phyloP scores from a whole-genome alignment of 2,797 vertebrate species.

The Rhincodon typus region DNA sequence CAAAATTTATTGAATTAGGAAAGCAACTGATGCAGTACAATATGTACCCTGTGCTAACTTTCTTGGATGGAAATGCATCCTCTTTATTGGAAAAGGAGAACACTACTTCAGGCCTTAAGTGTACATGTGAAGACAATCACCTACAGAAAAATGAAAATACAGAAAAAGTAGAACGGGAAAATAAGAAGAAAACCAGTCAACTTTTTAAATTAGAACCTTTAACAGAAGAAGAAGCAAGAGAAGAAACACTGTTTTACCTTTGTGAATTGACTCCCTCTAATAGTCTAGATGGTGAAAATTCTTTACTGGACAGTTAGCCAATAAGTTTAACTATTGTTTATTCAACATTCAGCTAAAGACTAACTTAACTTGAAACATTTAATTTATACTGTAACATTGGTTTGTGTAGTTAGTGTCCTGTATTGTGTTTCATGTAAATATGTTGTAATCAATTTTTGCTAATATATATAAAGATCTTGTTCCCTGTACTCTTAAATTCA shows the following conservation, averaged over 20 bases:
- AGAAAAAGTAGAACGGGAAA: slow-evolving; percentile 69
- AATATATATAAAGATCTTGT: slow-evolving; percentile 17
- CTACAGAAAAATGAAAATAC: slow-evolving; percentile 65
- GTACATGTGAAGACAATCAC: slow-evolving; percentile 49
- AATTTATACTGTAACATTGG: slow-evolving; percentile 34
- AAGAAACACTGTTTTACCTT: slow-evolving; percentile 83
- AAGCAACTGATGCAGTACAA: slow-evolving; percentile 92
- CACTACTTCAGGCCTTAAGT: slow-evolving; percentile 45
- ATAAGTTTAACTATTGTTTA: slow-evolving; percentile 40
- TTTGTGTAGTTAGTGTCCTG: slow-evolving; percentile 28
- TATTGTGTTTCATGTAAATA: slow-evolving; percentile 33
- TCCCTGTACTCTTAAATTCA: background rate
- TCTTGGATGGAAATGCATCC: slow-evolving; percentile 74
- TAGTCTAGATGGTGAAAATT: slow-evolving; percentile 60
- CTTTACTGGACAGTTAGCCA: slow-evolving; percentile 59
- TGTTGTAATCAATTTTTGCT: slow-evolving; percentile 30
- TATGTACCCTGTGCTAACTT: slow-evolving; percentile 77
- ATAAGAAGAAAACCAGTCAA: slow-evolving; percentile 63
- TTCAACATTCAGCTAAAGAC: background rate
- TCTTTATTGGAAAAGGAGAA: slow-evolving; percentile 55
- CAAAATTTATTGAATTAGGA: too few relatives aligned
- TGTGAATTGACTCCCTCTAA: slow-evolving; percentile 75
- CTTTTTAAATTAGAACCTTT: slow-evolving; percentile 86
- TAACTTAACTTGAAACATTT: slow-evolving; percentile 33
- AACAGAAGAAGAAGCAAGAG: slow-evolving; percentile 83